Evolutionary conservation across 2,888 invertebrate genomes (phyloP), one percentile per base, ranked within the genome.

Genomic region (Drosophila pseudotakahashii): DNA sequence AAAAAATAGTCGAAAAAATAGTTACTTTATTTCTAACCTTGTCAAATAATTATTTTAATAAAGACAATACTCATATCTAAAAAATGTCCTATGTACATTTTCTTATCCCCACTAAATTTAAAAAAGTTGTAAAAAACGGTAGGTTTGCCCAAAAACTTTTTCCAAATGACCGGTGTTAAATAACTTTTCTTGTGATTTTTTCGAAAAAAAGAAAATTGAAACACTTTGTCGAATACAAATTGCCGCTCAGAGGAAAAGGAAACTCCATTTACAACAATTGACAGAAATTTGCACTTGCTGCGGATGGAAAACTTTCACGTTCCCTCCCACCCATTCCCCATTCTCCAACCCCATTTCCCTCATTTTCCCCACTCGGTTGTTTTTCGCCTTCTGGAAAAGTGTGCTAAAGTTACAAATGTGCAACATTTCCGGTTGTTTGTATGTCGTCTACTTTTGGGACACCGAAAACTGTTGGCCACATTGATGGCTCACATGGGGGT

Each of bases 381-480:
- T 23, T 14, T 9, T 26, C 41, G 11, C 39, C 36, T 54, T 41
- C 23, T 51, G 44, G 54, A 68, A 55, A 42, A 68, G 32, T 55
- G 68, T 48, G 57, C 68, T 81, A 68, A 74, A 78, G 87, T 87
- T 87, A 87, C 81, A 81, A 81, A 81, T 81, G 84, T 81, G 87
- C 81, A 81, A 81, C 81, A 87, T 81, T 81, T 81, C 81, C 81
- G 87, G 64, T 48, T 63, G 62, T 63, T 63, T 63, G 45, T 77
- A 41, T 82, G 75, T 74, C 81, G 84, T 59, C 76, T 77, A 70
- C 36, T 48, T 77, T 79, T 82, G 86, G 80, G 80, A 79, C 76
- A 82, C 80, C 86, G 77, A 81, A 82, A 81, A 82, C 83, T 86
- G 84, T 81, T 81, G 87, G 81, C 81, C 81, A 81, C 81, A 80